Evolutionary conservation across 2,797 vertebrate species (phyloP), one percentile per base, ranked within the genome.

Genomic region (Dermochelys coriacea): DNA sequence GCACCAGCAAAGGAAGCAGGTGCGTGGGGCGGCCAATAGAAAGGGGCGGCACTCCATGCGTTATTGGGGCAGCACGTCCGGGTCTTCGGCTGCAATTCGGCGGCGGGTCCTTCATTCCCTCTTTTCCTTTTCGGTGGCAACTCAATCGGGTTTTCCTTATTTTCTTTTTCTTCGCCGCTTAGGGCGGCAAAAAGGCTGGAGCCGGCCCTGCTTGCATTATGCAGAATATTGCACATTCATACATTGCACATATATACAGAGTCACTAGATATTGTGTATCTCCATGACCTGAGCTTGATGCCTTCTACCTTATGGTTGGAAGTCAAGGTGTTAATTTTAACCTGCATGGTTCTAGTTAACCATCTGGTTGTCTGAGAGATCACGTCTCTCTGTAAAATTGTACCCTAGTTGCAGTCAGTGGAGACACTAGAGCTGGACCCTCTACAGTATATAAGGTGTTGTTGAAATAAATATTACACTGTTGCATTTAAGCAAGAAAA

Each of bases 371-470:
- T 68, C 34, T n/a, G 18, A 64, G 18, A 64, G 61, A 37, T 19
- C 80, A 91, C 6, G 11, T 47, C 83, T 6, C 31, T 50, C 52
- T 54, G 4, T 27, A 84, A 15, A 11, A 29, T 61, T 74, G 64
- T 74, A 15, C 12, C 23, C 41, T 4, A 87, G 5, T 10, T 51
- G 3, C 21, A 87, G 49, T 84, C 29, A 50, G 6, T 88, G 54
- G 11, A 93, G n/a, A 45, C 57, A 3, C 31, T 91, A 34, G 47
- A 93, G 4, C 1, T 15, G 55, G 16, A 31, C 29, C 19, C 31
- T 68, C 61, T 3, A 4, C 10, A 1, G 2, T 45, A 47, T 45
- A n/a, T 51, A 15, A 45, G 7, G 1, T 78, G 0, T 80, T 21
- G 49, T 85, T 71, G 16, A 29, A 87, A 82, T 45, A 86, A 81